phyloP scores from a whole-genome alignment of 2,888 invertebrate genomes.

The Eubasilissa splendida region DNA sequence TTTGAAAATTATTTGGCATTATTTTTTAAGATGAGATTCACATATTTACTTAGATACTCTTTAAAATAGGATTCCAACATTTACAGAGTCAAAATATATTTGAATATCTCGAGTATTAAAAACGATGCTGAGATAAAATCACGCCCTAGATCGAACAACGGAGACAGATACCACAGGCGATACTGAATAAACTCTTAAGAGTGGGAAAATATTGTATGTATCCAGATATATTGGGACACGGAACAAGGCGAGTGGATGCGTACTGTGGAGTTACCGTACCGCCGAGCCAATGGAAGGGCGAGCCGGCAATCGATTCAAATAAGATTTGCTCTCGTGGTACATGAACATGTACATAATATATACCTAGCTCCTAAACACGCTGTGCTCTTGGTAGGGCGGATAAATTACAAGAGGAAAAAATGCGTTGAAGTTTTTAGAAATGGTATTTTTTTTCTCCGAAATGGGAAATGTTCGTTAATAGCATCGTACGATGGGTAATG shows the following conservation, averaged over 20 bases:
- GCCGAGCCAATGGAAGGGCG: constrained; percentile 42
- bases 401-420: no score
- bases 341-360: constrained; percentile 4
- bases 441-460: no score
- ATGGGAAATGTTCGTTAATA: no score
- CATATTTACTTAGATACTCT: no score
- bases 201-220: constrained; percentile 19
- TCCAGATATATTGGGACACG: background rate
- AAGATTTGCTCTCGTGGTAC: constrained; percentile 42
- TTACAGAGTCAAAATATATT: background rate
- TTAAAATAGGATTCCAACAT: no score
- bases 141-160: background rate
- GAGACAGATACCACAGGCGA: constrained; percentile 7
- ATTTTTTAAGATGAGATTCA: no score
- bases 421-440: no score
- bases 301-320: constrained; percentile 51
- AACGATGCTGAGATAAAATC: background rate
- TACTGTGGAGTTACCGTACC: background rate
- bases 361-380: background rate
- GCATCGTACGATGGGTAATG: no score
- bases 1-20: no score
- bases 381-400: background rate
- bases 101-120: background rate
- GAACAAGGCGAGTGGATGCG: constrained; percentile 3
- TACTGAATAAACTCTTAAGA: constrained; percentile 8